These are phyloP conservation scores for Lemur catta DNA, from an alignment of 2,797 vertebrate genomes.

Conservation along the genomic window DNA sequence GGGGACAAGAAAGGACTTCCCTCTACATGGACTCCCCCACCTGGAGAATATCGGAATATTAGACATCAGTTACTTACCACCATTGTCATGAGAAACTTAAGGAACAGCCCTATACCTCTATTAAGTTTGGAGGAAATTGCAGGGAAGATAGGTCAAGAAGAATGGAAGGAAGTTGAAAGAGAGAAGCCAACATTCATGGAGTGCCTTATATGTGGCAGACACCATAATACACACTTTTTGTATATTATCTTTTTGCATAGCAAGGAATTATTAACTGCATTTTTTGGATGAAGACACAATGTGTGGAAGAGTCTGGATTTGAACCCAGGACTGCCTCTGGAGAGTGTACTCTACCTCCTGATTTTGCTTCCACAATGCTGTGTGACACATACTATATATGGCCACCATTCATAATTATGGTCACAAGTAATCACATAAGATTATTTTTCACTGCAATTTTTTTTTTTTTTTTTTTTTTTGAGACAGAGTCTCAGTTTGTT, in stretches of 20 bases:
- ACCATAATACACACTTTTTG: too few species aligned
- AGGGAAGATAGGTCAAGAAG: background rate
- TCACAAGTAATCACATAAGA: background rate
- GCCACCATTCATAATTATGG: background rate
- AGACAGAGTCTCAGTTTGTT: too few species aligned
- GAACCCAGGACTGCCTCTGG: background rate
- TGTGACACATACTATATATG: background rate
- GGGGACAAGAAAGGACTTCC: background rate
- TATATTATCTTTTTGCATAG: background rate
- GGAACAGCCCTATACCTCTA: background rate
- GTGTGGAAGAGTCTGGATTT: background rate
- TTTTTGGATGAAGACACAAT: background rate
- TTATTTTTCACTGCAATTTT: background rate
- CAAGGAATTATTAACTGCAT: background rate
- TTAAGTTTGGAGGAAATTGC: background rate
- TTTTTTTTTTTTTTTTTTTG: background rate
- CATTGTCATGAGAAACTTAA: background rate
- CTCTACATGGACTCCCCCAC: background rate
- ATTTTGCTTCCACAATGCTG: background rate
- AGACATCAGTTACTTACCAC: background rate
- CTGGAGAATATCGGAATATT: background rate
- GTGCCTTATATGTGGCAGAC: background rate
- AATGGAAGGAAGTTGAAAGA: background rate
- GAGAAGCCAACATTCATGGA: background rate
- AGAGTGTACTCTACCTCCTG: background rate